phyloP scores from a whole-genome alignment of 2,113 vertebrate genomes.

The Engystomops pustulosus region DNA sequence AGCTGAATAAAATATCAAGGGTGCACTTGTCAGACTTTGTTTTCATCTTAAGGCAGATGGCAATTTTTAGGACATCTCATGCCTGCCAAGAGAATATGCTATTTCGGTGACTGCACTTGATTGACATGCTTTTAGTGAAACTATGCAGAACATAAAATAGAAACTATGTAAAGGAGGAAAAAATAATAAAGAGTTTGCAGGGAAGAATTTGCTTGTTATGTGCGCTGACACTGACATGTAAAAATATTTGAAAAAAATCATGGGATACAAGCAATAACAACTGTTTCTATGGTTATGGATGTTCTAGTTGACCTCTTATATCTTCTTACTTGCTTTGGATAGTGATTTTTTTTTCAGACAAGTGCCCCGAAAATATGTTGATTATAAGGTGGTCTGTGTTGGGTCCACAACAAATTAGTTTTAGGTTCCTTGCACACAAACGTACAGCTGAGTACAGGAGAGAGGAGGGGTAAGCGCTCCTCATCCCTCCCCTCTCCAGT shows the following conservation, averaged over 20 bases:
- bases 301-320: background rate
- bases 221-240: slow-evolving; percentile 17
- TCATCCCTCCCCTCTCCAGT: too few species aligned
- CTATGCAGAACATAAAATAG: slow-evolving; percentile 46
- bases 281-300: slow-evolving; percentile 5
- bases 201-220: background rate
- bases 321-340: too few species aligned
- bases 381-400: background rate
- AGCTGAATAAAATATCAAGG: slow-evolving; percentile 55
- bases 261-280: slow-evolving; percentile 10
- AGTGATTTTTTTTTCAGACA: background rate
- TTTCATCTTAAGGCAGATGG: slow-evolving; percentile 54
- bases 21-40: slow-evolving; percentile 53
- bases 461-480: too few species aligned
- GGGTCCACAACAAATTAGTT: background rate
- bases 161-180: slow-evolving; percentile 45
- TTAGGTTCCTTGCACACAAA: background rate
- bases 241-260: too few species aligned
- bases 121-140: slow-evolving; percentile 57
- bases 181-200: slow-evolving; percentile 15
- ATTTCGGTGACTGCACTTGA: slow-evolving; percentile 41
- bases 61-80: slow-evolving; percentile 48
- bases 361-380: background rate
- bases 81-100: slow-evolving; percentile 50
- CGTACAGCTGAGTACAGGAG: too few species aligned